phyloP scores from a whole-genome alignment of 2,113 vertebrate genomes.

The Xiphophorus couchianus region DNA sequence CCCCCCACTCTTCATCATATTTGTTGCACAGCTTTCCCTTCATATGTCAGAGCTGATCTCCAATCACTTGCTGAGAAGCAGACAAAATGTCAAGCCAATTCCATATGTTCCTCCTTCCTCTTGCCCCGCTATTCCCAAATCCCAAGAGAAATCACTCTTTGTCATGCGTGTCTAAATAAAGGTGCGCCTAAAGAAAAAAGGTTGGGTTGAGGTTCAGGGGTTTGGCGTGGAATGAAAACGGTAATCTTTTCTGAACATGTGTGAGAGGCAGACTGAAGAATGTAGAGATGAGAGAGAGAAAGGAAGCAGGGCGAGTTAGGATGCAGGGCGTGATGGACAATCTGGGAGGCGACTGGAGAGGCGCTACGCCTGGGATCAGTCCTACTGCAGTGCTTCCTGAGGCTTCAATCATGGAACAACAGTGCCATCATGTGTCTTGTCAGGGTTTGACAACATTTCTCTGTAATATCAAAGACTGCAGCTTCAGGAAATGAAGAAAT shows the following conservation, averaged over 20 bases:
- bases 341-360: neutral
- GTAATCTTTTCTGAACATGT: conserved; percentile 13
- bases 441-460: neutral
- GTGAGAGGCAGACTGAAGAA: conserved; percentile 1
- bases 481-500: neutral
- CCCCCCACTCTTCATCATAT: neutral
- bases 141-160: conserved; percentile 9
- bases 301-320: neutral
- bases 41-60: neutral
- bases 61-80: neutral
- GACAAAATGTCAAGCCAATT: conserved; percentile 9
- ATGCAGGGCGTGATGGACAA: conserved; percentile 44
- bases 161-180: neutral
- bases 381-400: conserved; percentile 23
- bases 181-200: neutral
- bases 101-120: neutral
- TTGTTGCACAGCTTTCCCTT: neutral
- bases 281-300: neutral
- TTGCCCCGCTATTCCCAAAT: neutral
- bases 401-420: conserved; percentile 15
- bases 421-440: conserved; percentile 52
- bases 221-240: neutral
- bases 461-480: neutral
- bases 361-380: conserved; percentile 40
- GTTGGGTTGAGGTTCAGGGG: neutral